Evolutionary conservation across 2,113 vertebrate species (phyloP).

Genomic region (Cephalopholis sonnerati): DNA sequence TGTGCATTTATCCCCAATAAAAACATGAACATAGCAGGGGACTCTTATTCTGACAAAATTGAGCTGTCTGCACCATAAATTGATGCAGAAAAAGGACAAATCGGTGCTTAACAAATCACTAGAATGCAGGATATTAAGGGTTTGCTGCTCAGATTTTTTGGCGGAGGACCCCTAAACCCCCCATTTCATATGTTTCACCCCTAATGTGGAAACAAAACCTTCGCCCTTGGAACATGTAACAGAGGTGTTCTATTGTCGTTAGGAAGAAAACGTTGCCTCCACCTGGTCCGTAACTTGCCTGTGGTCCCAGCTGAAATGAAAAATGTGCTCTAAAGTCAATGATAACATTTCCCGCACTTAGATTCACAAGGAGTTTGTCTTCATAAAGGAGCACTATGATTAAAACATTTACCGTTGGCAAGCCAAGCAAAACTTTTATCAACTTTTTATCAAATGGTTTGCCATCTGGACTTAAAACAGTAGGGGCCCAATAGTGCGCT

Average conservation of each 20-base stretch:
- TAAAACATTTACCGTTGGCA: constrained; percentile 74
- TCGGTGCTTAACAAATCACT: no score
- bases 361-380: constrained; percentile 44
- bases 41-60: no score
- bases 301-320: constrained; percentile 28
- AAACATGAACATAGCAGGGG: no score
- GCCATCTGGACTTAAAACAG: constrained; percentile 85
- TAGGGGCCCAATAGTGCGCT: constrained; percentile 79
- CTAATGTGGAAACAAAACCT: no score
- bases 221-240: neutral
- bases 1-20: no score
- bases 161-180: no score
- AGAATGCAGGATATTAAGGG: no score
- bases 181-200: no score
- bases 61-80: no score
- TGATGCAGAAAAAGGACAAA: no score
- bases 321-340: constrained; percentile 23
- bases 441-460: constrained; percentile 83
- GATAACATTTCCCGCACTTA: constrained; percentile 24
- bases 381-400: constrained; percentile 61
- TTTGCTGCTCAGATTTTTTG: no score
- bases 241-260: constrained; percentile 3
- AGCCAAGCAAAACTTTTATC: constrained; percentile 76
- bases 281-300: constrained; percentile 9
- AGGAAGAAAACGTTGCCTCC: constrained; percentile 31